Conservation (phyloP, 2,797 vertebrate species). For the Leptatherina wallacei region DNA sequence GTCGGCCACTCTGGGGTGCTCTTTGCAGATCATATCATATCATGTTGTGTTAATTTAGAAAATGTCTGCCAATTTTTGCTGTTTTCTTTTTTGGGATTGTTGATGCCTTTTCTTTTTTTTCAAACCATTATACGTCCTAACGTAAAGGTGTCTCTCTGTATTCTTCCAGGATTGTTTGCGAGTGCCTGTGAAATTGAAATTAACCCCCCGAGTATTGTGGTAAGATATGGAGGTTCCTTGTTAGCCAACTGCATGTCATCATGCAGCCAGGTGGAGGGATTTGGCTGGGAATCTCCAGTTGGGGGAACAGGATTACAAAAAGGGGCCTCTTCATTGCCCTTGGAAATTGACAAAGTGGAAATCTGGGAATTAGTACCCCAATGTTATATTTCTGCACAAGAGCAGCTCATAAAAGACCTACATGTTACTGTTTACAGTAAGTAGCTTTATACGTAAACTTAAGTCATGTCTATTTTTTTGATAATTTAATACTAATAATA, state of each 20-base stretch:
- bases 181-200: conserved; percentile 29
- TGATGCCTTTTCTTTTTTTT: no score
- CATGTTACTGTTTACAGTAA: conserved; percentile 71
- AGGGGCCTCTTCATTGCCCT: accelerated
- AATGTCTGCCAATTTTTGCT: no score
- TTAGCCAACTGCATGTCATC: conserved; percentile 55
- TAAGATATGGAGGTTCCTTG: conserved; percentile 47
- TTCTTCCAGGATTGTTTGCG: conserved; percentile 34
- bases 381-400: conserved; percentile 25
- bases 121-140: not conserved
- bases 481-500: not conserved
- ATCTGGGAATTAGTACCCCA: accelerated
- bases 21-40: no score
- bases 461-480: not conserved
- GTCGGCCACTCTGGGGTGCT: no score
- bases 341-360: not conserved
- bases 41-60: no score
- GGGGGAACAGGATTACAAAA: accelerated
- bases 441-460: conserved; percentile 7
- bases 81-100: no score
- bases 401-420: accelerated
- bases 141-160: not conserved
- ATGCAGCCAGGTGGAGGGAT: accelerated
- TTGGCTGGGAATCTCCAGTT: conserved; percentile 63
- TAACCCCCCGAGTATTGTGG: conserved; percentile 26